phyloP scores from a whole-genome alignment of 1,140 invertebrate genomes.

The Cardiocondyla obscurior region DNA sequence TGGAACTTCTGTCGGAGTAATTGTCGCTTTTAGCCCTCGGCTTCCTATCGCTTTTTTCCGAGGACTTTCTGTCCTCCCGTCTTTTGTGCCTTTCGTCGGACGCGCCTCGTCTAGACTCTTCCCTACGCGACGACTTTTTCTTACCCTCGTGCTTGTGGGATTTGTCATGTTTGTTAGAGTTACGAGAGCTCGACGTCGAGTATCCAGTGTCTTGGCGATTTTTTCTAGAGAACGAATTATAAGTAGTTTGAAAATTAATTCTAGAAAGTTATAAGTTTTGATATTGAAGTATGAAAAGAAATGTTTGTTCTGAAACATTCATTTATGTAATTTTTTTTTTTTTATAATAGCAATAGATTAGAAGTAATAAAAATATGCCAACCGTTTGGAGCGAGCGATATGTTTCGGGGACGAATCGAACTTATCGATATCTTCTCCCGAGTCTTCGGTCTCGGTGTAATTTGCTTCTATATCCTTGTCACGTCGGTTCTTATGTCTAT shows the following conservation, averaged over 20 bases:
- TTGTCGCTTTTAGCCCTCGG: constrained; percentile 61
- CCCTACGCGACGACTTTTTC: constrained; percentile 56
- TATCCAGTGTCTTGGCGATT: constrained; percentile 87
- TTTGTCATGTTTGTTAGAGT: constrained; percentile 76
- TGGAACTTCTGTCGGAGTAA: constrained; percentile 51
- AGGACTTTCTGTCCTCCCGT: constrained; percentile 55
- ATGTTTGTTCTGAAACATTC: too few relatives aligned
- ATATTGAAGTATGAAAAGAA: too few relatives aligned
- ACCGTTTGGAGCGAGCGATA: constrained; percentile 76
- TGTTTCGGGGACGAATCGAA: constrained; percentile 71
- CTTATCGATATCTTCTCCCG: constrained; percentile 71
- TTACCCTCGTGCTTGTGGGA: constrained; percentile 64
- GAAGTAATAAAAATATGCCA: constrained; percentile 62
- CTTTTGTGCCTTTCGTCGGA: constrained; percentile 68
- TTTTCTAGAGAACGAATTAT: too few relatives aligned
- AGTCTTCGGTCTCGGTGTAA: constrained; percentile 71
- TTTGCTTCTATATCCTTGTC: constrained; percentile 72
- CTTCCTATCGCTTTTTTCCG: constrained; percentile 58
- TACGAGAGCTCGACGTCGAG: constrained; percentile 87
- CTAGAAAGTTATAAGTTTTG: too few relatives aligned
- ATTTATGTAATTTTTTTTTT: background rate
- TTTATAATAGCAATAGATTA: constrained; percentile 52
- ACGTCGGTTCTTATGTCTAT: constrained; percentile 54
- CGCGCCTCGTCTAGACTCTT: constrained; percentile 76
- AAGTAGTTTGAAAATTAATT: too few relatives aligned